Conservation (phyloP, 2,888 invertebrate species). For the Microctonus brassicae region DNA sequence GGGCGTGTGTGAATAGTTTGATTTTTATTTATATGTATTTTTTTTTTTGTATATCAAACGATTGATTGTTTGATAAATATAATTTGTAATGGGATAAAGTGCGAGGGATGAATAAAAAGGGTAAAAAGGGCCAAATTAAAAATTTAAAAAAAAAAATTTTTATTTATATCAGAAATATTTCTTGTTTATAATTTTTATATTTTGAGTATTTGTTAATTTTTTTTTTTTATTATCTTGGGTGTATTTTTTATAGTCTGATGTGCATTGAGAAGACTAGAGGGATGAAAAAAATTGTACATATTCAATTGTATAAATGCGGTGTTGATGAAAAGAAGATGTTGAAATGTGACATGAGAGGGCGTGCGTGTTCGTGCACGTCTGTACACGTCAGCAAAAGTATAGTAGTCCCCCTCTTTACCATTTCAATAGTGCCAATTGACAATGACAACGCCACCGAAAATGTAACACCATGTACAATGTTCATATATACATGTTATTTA, state of each 20-base stretch:
- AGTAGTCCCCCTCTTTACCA: slow-evolving; percentile 64
- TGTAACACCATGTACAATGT: slow-evolving; percentile 54
- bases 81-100: slow-evolving; percentile 42
- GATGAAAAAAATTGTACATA: background rate
- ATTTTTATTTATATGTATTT: background rate
- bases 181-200: too few species aligned
- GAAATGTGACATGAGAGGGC: slow-evolving; percentile 56
- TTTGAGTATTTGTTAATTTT: too few species aligned
- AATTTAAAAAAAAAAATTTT: background rate
- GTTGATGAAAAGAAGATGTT: slow-evolving; percentile 41
- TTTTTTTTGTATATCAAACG: slow-evolving; percentile 15
- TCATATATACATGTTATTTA: background rate
- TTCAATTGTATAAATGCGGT: background rate
- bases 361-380: slow-evolving; percentile 51
- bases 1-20: slow-evolving; percentile 47
- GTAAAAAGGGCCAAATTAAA: background rate
- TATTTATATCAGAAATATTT: background rate
- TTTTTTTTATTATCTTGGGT: too few species aligned
- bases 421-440: slow-evolving; percentile 63
- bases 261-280: background rate
- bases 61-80: slow-evolving; percentile 44
- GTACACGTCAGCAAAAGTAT: slow-evolving; percentile 32
- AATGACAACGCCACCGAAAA: slow-evolving; percentile 55
- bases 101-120: slow-evolving; percentile 32
- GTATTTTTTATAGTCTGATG: too few species aligned